These are phyloP conservation scores for Shargacucullia verbasci DNA, from an alignment of 2,888 invertebrate species.

Conservation along the genomic window DNA sequence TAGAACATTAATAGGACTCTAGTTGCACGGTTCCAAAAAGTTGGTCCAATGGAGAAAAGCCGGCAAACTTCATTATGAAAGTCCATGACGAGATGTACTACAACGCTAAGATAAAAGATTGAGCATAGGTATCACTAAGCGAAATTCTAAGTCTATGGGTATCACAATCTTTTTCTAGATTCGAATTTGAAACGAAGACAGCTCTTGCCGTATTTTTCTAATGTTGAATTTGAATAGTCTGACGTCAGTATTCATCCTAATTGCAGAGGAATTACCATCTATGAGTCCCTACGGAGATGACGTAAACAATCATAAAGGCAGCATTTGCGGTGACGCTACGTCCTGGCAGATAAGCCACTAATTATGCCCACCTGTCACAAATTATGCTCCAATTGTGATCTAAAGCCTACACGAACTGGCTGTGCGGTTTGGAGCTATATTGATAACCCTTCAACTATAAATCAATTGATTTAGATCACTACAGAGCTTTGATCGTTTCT, in stretches of 20 bases:
- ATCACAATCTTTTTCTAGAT: not conserved
- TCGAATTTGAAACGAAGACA: not conserved
- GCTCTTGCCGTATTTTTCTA: not conserved
- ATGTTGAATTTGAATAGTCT: not conserved
- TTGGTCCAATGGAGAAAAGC: too few species aligned
- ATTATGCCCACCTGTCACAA: constrained; percentile 37
- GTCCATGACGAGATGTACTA: too few species aligned
- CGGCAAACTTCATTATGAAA: too few species aligned
- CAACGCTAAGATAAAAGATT: too few species aligned
- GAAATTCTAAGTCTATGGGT: not conserved
- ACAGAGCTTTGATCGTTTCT: too few species aligned
- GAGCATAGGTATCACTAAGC: too few species aligned
- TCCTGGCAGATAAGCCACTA: constrained; percentile 29
- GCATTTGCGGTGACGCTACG: constrained; percentile 6
- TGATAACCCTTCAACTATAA: too few species aligned
- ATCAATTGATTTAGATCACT: constrained; percentile 6
- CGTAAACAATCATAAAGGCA: constrained; percentile 19
- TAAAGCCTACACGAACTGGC: constrained; percentile 34
- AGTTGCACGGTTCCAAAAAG: too few species aligned
- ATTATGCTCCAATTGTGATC: constrained; percentile 45
- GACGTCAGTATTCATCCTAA: not conserved
- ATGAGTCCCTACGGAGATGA: too few species aligned
- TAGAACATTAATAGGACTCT: too few species aligned
- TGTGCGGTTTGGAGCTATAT: constrained; percentile 4
- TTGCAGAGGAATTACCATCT: too few species aligned